A percentile compares a stretch with the other conserved stretches of the same genome.
Conservation (phyloP, 2,113 vertebrate genomes). For the Zosterops pallidus region DNA sequence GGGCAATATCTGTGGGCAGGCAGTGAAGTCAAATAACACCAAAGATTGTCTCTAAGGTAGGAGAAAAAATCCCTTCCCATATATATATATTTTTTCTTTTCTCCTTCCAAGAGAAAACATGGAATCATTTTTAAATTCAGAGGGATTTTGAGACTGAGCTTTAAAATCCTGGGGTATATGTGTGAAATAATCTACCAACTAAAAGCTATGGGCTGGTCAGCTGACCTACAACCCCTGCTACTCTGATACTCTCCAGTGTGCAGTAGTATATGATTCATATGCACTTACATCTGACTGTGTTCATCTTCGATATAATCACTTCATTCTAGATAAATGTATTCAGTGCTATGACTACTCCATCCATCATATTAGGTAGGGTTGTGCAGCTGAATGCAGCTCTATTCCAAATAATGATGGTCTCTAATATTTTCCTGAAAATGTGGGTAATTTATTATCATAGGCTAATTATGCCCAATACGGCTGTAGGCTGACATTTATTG, state of each 20-base stretch:
- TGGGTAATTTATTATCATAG: constrained; percentile 94
- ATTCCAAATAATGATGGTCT: constrained; percentile 89
- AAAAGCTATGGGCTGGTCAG: constrained; percentile 58
- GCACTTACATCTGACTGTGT: constrained; percentile 65
- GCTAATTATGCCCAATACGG: constrained; percentile 96
- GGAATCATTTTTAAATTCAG: constrained; percentile 65
- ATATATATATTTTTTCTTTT: background rate
- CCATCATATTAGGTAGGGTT: constrained; percentile 72
- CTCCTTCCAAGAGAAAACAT: constrained; percentile 5
- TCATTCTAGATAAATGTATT: constrained; percentile 71
- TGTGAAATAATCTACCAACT: constrained; percentile 69
- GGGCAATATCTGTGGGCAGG: background rate
- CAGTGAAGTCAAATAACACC: background rate
- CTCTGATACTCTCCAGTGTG: constrained; percentile 37
- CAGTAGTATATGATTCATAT: constrained; percentile 58
- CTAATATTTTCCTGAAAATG: constrained; percentile 86
- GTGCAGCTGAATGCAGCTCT: constrained; percentile 64
- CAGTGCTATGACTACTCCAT: constrained; percentile 64
- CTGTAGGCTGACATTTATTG: constrained; percentile 59
- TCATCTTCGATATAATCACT: constrained; percentile 73
- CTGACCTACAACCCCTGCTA: constrained; percentile 57
- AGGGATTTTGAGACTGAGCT: constrained; percentile 61
- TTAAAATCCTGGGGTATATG: constrained; percentile 61
- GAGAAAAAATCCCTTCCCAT: background rate
- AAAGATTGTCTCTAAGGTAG: background rate